Evolutionary conservation across 2,113 vertebrate species (phyloP).

Genomic region (Corvus hawaiiensis): DNA sequence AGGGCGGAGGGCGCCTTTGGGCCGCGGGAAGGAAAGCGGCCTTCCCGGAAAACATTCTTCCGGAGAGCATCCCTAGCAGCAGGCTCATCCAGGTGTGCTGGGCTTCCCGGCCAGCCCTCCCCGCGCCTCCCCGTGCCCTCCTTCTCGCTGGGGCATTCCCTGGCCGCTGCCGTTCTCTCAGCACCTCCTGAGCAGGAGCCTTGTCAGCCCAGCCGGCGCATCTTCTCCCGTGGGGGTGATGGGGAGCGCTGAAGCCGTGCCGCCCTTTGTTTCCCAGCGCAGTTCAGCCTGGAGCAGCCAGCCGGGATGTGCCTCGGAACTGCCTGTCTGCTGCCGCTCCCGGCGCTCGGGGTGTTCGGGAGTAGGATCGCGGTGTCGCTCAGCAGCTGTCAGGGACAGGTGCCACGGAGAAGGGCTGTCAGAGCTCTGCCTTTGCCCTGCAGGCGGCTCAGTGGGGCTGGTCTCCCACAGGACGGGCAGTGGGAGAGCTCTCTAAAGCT

Average conservation of each 20-base stretch:
- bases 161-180: neutral
- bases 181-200: neutral
- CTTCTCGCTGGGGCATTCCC: neutral
- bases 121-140: neutral
- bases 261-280: neutral
- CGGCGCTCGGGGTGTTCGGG: rapidly evolving
- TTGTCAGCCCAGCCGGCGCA: neutral
- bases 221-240: neutral
- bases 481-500: neutral
- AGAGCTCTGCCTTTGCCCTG: rapidly evolving
- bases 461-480: neutral
- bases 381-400: neutral
- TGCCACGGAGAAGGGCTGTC: neutral
- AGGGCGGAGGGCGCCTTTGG: neutral
- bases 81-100: neutral
- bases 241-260: neutral
- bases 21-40: neutral
- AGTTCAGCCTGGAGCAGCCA: neutral
- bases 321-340: neutral
- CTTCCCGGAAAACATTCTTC: neutral
- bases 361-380: rapidly evolving
- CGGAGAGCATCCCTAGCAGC: neutral
- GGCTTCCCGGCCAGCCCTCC: neutral
- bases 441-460: rapidly evolving
- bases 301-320: neutral